These are phyloP conservation scores for Pardalotus punctatus DNA, from an alignment of 2,113 vertebrate genomes.

Conservation along the genomic window DNA sequence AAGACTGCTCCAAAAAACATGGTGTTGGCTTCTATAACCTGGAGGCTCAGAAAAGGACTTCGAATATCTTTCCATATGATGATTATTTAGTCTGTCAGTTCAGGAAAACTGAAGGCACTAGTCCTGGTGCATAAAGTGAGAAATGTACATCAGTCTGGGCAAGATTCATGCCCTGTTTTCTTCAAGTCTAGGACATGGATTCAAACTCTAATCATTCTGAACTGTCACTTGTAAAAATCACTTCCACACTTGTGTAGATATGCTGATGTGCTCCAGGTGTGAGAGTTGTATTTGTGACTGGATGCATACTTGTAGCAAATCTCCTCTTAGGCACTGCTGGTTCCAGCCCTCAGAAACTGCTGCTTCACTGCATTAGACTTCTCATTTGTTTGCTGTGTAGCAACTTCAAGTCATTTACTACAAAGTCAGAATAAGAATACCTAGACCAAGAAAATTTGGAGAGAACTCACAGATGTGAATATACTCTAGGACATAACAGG, in stretches of 20 bases:
- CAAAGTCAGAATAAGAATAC: not conserved
- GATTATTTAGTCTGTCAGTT: not conserved
- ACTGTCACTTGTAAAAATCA: not conserved
- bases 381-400: not conserved
- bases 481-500: not conserved
- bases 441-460: not conserved
- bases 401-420: not conserved
- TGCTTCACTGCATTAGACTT: not conserved
- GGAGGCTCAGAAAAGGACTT: not conserved
- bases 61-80: not conserved
- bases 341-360: not conserved
- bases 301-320: not conserved
- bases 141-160: not conserved
- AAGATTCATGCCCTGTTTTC: not conserved
- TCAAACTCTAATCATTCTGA: not conserved
- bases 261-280: not conserved
- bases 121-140: not conserved
- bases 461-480: not conserved
- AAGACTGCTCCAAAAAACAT: not conserved
- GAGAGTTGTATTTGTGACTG: not conserved
- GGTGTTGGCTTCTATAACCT: not conserved
- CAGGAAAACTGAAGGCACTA: not conserved
- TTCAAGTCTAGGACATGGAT: not conserved
- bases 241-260: not conserved
- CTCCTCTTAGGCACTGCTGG: not conserved